phyloP scores from a whole-genome alignment of 1,140 invertebrate genomes.

The Eurytemora carolleeae region DNA sequence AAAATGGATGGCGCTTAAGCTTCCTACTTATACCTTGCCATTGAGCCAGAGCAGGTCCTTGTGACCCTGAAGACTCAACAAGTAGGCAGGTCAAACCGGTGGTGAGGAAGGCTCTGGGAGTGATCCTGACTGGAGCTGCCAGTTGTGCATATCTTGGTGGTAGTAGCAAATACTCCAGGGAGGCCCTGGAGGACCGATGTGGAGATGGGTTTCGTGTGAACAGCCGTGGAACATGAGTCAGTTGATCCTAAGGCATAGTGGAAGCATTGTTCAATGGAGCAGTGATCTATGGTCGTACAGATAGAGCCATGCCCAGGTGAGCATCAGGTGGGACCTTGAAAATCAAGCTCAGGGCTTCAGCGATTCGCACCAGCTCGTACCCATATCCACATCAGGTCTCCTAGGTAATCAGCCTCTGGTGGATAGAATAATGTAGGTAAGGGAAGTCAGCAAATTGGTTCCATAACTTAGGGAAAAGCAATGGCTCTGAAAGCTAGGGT shows the following conservation, averaged over 20 bases:
- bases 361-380: slow-evolving; percentile 40
- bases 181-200: slow-evolving; percentile 66
- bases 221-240: slow-evolving; percentile 70
- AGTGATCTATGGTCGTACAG: no score
- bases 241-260: slow-evolving; percentile 42
- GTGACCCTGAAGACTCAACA: slow-evolving; percentile 1
- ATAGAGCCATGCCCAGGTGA: no score
- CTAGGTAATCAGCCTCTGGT: slow-evolving; percentile 72
- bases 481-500: slow-evolving; percentile 49
- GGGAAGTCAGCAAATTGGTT: slow-evolving; percentile 61
- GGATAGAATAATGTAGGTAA: slow-evolving; percentile 71
- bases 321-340: slow-evolving; percentile 45
- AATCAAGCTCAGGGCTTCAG: slow-evolving; percentile 48
- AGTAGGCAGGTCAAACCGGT: slow-evolving; percentile 10
- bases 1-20: slow-evolving; percentile 72
- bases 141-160: slow-evolving; percentile 64
- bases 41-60: slow-evolving; percentile 7
- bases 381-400: slow-evolving; percentile 66
- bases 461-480: slow-evolving; percentile 57
- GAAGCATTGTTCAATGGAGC: slow-evolving; percentile 23
- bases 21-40: slow-evolving; percentile 30
- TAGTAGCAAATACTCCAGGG: no score
- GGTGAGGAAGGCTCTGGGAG: slow-evolving; percentile 27
- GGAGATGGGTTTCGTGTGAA: slow-evolving; percentile 71
- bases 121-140: slow-evolving; percentile 53